These are phyloP conservation scores for Hydrozoanthus tunicans DNA, from an alignment of 64 coral and sea anemone species.

Conservation along the genomic window DNA sequence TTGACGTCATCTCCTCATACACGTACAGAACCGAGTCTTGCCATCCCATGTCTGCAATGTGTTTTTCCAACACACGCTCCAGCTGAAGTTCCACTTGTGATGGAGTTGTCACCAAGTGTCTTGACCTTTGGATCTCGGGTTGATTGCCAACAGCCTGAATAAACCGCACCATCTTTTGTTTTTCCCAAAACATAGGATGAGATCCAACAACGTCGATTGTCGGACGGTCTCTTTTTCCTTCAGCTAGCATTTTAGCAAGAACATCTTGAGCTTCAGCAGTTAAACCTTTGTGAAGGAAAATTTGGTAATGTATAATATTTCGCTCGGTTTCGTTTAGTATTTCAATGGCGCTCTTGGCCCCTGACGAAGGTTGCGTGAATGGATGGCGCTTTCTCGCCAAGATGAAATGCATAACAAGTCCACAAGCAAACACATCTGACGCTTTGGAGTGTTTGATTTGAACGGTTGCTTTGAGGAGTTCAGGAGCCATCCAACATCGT, in stretches of 20 bases:
- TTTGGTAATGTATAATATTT: not conserved
- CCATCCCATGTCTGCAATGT: not conserved
- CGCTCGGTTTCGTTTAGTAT: conserved; percentile 22
- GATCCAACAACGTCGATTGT: not conserved
- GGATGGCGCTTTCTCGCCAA: conserved; percentile 38
- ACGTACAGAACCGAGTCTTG: not conserved
- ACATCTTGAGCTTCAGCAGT: conserved; percentile 23
- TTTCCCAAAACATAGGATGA: conserved; percentile 44
- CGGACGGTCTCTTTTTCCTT: not conserved
- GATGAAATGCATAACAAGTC: conserved; percentile 45
- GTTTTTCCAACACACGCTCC: not conserved
- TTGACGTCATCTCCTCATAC: conserved; percentile 28
- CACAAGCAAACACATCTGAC: conserved; percentile 59
- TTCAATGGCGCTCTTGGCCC: not conserved
- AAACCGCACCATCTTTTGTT: not conserved
- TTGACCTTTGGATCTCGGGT: not conserved
- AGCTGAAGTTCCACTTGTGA: not conserved
- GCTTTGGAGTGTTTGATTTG: conserved; percentile 12
- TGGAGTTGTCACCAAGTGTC: not conserved
- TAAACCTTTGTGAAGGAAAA: not conserved
- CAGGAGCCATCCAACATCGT: conserved; percentile 69
- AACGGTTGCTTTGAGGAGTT: conserved; percentile 1
- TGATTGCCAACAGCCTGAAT: conserved; percentile 8
- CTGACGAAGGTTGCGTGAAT: not conserved
- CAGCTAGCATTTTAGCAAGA: not conserved